phyloP scores from a whole-genome alignment of 2,888 invertebrate species.

The Pristionchus entomophagus region DNA sequence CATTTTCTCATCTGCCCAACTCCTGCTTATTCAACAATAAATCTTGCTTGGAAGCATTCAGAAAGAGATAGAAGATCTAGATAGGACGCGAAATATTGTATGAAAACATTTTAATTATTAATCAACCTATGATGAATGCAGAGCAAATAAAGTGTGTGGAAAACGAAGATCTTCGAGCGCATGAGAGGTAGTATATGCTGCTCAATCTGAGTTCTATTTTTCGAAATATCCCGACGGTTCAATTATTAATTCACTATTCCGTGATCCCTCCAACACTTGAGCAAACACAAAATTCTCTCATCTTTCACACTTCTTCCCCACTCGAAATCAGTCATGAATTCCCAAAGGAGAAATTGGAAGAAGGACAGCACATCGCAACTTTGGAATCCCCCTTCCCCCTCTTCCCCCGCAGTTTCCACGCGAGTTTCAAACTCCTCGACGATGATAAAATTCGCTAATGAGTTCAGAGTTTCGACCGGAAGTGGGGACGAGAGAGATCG shows the following conservation, averaged over 20 bases:
- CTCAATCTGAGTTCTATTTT: too few species aligned
- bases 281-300: background rate
- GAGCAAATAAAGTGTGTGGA: background rate
- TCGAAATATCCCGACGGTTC: too few species aligned
- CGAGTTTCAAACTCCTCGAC: conserved; percentile 6
- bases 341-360: background rate
- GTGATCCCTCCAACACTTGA: background rate
- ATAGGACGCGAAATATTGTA: conserved; percentile 1
- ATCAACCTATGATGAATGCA: background rate
- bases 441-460: background rate
- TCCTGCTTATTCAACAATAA: too few species aligned
- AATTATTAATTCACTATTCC: too few species aligned
- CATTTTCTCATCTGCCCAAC: too few species aligned
- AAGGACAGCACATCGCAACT: conserved; percentile 6
- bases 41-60: too few species aligned
- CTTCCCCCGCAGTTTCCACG: background rate
- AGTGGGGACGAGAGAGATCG: background rate
- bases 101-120: conserved; percentile 12
- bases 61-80: too few species aligned
- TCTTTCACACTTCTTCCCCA: background rate
- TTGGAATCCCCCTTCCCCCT: background rate
- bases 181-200: too few species aligned
- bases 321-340: conserved; percentile 4
- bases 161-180: background rate
- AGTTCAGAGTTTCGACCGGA: conserved; percentile 42